These are phyloP conservation scores for Prinia subflava DNA, from an alignment of 2,113 vertebrate species.

Conservation along the genomic window DNA sequence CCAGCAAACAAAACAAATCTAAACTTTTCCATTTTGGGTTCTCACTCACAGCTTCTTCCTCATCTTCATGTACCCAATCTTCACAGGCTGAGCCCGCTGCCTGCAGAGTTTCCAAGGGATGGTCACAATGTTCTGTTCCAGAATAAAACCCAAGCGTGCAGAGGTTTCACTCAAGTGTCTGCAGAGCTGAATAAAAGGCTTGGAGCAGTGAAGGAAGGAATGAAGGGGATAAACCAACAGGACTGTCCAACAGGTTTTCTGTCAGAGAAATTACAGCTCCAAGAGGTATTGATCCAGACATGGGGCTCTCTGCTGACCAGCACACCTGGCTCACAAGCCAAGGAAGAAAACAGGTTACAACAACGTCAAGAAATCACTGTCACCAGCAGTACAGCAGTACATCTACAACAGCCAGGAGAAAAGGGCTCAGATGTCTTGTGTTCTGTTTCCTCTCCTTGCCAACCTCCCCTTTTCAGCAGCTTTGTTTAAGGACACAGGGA, in stretches of 20 bases:
- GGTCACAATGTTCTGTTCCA: not conserved
- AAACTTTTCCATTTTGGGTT: not conserved
- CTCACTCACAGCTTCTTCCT: not conserved
- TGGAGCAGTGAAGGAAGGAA: not conserved
- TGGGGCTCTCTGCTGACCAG: not conserved
- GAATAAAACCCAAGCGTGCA: not conserved
- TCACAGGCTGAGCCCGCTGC: not conserved
- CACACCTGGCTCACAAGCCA: not conserved
- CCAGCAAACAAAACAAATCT: constrained; percentile 3
- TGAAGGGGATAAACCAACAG: not conserved
- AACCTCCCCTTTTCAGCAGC: not conserved
- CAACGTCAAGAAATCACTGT: not conserved
- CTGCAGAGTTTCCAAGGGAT: not conserved
- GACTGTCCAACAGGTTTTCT: not conserved
- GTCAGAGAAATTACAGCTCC: not conserved
- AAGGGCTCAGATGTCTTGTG: not conserved
- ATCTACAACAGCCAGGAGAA: not conserved
- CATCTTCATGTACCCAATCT: not conserved
- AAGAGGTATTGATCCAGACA: not conserved
- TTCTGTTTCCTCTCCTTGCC: not conserved
- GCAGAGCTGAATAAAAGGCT: not conserved
- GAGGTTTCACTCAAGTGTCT: not conserved
- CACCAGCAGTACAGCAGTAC: not conserved
- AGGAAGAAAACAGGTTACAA: not conserved
- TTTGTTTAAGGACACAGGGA: not conserved